These are phyloP conservation scores for Bombus impatiens DNA, from an alignment of 1,140 invertebrate genomes.

Conservation along the genomic window DNA sequence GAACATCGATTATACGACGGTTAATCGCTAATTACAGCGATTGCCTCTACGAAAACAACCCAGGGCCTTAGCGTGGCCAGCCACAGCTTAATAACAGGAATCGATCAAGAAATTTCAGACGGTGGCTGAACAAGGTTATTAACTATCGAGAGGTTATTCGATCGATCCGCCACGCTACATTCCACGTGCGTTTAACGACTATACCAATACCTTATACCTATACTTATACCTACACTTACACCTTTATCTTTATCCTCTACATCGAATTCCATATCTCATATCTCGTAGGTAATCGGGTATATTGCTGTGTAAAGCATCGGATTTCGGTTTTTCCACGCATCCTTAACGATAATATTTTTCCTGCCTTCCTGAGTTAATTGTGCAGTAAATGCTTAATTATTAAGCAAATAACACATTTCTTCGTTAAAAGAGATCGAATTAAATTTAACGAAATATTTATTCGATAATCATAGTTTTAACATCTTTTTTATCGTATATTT, in stretches of 20 bases:
- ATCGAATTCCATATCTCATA: conserved; percentile 27
- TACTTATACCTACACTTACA: too few relatives aligned
- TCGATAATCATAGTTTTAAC: too few relatives aligned
- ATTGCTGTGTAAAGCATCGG: neutral
- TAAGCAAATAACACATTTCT: too few relatives aligned
- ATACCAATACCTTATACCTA: neutral
- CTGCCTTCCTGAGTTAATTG: neutral
- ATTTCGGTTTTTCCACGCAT: neutral
- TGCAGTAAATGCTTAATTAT: too few relatives aligned
- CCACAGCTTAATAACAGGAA: conserved; percentile 76
- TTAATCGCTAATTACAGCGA: conserved; percentile 78
- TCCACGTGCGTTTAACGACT: conserved; percentile 53
- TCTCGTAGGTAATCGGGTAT: conserved; percentile 12
- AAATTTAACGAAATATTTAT: too few relatives aligned
- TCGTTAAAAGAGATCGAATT: too few relatives aligned
- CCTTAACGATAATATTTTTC: neutral
- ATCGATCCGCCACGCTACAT: conserved; percentile 65
- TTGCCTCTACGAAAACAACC: conserved; percentile 72
- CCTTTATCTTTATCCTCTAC: conserved; percentile 30
- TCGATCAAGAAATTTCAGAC: conserved; percentile 74
- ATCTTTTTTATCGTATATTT: too few relatives aligned
- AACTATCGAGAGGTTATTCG: conserved; percentile 71
- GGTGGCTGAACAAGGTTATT: conserved; percentile 74
- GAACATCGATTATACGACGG: conserved; percentile 63
- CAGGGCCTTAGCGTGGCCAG: conserved; percentile 54